Evolutionary conservation across 2,113 vertebrate species (phyloP), one percentile per base, ranked within the genome.

Genomic region (Saguinus midas): DNA sequence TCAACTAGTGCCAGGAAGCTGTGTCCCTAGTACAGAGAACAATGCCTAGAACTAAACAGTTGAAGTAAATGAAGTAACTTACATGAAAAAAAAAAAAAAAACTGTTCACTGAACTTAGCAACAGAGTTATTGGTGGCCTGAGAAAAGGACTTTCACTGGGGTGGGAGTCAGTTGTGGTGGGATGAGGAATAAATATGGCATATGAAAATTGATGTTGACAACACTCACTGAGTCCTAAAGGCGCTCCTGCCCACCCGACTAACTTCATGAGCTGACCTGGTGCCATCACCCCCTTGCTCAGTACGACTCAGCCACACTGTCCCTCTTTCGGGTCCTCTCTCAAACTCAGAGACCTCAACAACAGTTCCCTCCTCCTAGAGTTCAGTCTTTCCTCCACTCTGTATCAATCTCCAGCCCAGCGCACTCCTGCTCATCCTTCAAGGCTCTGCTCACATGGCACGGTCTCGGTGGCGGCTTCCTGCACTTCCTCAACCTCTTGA

Each of bases 1-100:
- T 40, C 14, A 16, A 25, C 58, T 29, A 52, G 90, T 50, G 37
- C 35, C 32, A 5, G 61, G 68, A 93, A 14, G 8, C 45, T 43
- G 35, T 23, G 40, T 82, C 83, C 35, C 58, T 94, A 92, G 61
- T 43, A 93, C 95, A 97, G 96, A 27, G 61, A 94, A 88, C 35
- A 50, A 52, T 25, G 32, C 32, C 35, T 37, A 70, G 40, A 81
- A 75, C n/a, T 72, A 84, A 90, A 61, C 20, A 89, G 70, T 23
- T 83, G 6, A 75, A 32, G 76, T 73, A 25, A 81, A 58, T 9
- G 13, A 68, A 87, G 11, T 86, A 43, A 87, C 76, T 45, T 89
- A 32, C 25, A 43, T 48, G 11, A 40, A 27, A 81, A 75, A 40
- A 73, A 81, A 75, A 40, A 73, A 52, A 52, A 52, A 52, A 48